Conservation (phyloP, 2,888 invertebrate genomes). For the Diplazon laetatorius region DNA sequence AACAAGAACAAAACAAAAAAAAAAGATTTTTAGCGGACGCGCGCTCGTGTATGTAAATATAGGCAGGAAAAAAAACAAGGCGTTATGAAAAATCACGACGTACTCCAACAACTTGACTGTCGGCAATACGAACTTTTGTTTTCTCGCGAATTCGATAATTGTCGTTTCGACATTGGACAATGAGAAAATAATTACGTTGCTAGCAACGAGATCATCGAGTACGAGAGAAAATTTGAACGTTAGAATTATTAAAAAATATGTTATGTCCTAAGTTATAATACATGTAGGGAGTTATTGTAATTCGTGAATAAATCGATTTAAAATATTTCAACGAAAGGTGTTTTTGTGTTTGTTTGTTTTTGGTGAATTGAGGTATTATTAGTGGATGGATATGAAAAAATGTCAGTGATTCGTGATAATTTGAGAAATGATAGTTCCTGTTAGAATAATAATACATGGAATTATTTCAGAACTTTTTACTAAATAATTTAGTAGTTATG, state of each 20-base stretch:
- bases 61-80: conserved; percentile 46
- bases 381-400: no score
- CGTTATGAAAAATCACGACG: conserved; percentile 47
- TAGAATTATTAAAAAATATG: conserved; percentile 53
- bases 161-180: conserved; percentile 5
- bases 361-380: no score
- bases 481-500: no score
- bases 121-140: conserved; percentile 45
- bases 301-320: conserved; percentile 65
- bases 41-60: conserved; percentile 62
- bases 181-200: conserved; percentile 41
- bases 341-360: not conserved
- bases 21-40: conserved; percentile 13
- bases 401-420: no score
- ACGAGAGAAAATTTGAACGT: conserved; percentile 55
- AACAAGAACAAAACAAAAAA: not conserved
- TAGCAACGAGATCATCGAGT: conserved; percentile 46
- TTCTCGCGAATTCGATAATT: conserved; percentile 24
- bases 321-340: conserved; percentile 49
- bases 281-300: conserved; percentile 60
- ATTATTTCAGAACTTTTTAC: no score
- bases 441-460: no score
- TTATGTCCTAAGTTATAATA: conserved; percentile 59
- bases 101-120: conserved; percentile 42
- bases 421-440: no score